phyloP scores from a whole-genome alignment of 2,797 vertebrate species.

The Xiphorhynchus erythropygius region DNA sequence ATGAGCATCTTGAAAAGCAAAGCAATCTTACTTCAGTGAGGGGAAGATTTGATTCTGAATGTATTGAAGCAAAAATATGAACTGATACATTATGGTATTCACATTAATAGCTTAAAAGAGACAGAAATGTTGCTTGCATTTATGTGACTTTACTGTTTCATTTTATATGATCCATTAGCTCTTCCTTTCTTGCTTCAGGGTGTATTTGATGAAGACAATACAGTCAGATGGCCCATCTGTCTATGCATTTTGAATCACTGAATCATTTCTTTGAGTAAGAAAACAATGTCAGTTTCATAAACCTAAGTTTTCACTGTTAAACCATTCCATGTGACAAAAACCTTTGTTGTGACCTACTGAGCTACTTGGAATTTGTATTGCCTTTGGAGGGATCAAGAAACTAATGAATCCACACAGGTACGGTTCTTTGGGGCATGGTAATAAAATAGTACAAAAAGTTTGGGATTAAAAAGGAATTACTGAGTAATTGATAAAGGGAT shows the following conservation, averaged over 20 bases:
- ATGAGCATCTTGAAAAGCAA: background rate
- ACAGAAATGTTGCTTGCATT: background rate
- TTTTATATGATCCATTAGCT: background rate
- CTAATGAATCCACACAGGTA: background rate
- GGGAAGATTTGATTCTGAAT: background rate
- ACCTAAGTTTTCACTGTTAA: background rate
- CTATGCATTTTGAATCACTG: background rate
- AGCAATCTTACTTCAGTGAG: background rate
- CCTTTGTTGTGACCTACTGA: background rate
- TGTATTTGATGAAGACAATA: background rate
- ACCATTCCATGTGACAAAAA: background rate
- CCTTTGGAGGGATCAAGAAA: background rate
- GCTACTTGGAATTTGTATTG: background rate
- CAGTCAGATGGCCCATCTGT: background rate
- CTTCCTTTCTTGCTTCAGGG: background rate
- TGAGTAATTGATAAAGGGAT: background rate
- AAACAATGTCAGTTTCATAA: background rate
- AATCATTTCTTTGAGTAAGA: background rate
- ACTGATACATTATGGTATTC: background rate
- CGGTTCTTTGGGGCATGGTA: background rate
- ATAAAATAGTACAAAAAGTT: background rate
- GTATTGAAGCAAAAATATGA: background rate
- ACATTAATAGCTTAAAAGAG: slow-evolving; percentile 2
- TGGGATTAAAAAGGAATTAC: background rate
- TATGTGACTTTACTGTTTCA: background rate